These are phyloP conservation scores for Hypomecis punctinalis DNA, from an alignment of 2,888 invertebrate species.

Conservation along the genomic window DNA sequence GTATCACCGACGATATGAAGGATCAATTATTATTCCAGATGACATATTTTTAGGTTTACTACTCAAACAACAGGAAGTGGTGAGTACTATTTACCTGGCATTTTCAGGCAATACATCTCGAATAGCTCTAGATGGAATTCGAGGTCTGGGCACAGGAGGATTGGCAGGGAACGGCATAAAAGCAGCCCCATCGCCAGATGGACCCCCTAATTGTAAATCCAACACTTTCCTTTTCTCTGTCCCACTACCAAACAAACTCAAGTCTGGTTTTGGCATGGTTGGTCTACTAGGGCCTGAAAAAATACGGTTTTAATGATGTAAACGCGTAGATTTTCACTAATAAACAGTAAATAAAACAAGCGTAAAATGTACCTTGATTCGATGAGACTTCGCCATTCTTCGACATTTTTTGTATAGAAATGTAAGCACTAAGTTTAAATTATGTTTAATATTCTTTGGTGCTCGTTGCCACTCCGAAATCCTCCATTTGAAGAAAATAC, in stretches of 20 bases:
- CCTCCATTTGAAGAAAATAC: conserved; percentile 71
- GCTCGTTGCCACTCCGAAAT: conserved; percentile 58
- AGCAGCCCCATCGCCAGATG: conserved; percentile 78
- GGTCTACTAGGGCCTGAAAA: conserved; percentile 78
- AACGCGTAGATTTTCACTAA: background rate
- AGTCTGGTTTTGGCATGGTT: conserved; percentile 75
- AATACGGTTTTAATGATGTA: conserved; percentile 24
- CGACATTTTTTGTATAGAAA: conserved; percentile 85
- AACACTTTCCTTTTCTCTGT: conserved; percentile 85
- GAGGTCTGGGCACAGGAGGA: conserved; percentile 63
- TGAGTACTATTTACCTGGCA: conserved; percentile 63
- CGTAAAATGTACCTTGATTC: conserved; percentile 80
- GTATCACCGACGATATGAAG: too few relatives aligned
- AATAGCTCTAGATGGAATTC: conserved; percentile 74
- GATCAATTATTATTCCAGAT: background rate
- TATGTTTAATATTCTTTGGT: conserved; percentile 65
- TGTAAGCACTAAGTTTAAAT: conserved; percentile 46
- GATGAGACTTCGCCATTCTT: conserved; percentile 89
- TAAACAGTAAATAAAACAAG: conserved; percentile 29
- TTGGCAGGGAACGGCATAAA: conserved; percentile 80
- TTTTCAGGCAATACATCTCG: conserved; percentile 80
- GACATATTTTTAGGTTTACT: background rate
- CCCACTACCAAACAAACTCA: conserved; percentile 67
- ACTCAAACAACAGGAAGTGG: background rate
- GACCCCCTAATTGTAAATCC: conserved; percentile 83